Percentiles rank a stretch among this genome's conserved stretches.
Evolutionary conservation across 53 echinoderm and acorn worm species (phyloP).

Genomic region (Holothuria scabra): DNA sequence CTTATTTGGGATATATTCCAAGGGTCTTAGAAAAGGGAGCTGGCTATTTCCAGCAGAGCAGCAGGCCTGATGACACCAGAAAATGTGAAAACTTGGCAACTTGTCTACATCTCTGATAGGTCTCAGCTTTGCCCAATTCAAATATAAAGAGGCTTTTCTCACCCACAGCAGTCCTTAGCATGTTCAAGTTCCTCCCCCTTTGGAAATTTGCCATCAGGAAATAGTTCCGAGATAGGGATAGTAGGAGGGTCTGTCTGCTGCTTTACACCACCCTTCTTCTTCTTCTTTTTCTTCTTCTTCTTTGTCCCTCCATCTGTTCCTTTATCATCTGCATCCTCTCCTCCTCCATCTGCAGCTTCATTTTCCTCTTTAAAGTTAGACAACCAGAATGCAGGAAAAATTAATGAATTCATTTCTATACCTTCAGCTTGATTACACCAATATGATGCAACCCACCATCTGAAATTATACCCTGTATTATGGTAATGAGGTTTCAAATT

Average conservation of each 20-base stretch:
- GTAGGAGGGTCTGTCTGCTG: constrained; percentile 96
- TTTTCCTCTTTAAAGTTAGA: background rate
- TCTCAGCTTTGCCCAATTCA: no score
- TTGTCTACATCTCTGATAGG: background rate
- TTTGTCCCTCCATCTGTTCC: constrained; percentile 58
- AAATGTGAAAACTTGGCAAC: background rate
- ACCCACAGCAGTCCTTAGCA: constrained; percentile 73
- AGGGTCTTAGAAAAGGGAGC: background rate
- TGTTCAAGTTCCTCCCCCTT: constrained; percentile 81
- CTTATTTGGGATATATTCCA: no score
- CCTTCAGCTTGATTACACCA: no score
- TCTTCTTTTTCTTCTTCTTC: constrained; percentile 90
- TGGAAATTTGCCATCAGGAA: constrained; percentile 85
- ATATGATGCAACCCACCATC: no score
- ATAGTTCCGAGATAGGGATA: constrained; percentile 83
- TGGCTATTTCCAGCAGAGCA: background rate
- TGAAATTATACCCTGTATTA: no score
- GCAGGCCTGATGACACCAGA: background rate
- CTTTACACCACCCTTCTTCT: constrained; percentile 86
- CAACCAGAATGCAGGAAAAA: no score
- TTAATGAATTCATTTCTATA: no score
- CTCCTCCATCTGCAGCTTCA: constrained; percentile 50
- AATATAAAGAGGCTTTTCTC: constrained; percentile 15
- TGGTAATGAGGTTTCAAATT: no score
- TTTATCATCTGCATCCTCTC: constrained; percentile 65